These are phyloP conservation scores for Desmodus rotundus DNA, from an alignment of 2,113 vertebrate genomes.

Conservation along the genomic window DNA sequence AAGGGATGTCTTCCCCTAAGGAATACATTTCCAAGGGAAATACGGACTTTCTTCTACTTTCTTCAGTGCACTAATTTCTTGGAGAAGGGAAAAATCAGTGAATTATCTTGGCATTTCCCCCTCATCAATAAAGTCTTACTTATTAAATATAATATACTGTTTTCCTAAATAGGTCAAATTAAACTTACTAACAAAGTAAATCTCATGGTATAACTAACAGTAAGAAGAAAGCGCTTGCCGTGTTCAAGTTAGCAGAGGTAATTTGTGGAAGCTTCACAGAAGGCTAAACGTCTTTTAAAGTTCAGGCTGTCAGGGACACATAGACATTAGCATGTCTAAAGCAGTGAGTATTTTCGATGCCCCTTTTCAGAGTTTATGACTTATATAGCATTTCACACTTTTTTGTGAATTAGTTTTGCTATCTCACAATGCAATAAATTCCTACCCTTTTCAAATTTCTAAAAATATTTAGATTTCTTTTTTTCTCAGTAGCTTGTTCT, in stretches of 20 bases:
- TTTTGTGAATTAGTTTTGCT: neutral
- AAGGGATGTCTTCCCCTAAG: neutral
- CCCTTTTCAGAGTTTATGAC: neutral
- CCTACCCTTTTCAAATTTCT: neutral
- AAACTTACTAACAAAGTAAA: constrained; percentile 4
- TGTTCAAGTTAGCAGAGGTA: neutral
- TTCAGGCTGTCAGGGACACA: neutral
- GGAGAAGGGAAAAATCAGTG: neutral
- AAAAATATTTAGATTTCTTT: neutral
- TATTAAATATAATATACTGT: neutral
- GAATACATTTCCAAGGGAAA: neutral
- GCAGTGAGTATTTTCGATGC: neutral
- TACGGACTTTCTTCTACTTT: neutral
- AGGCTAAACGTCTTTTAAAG: neutral
- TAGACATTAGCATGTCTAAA: neutral
- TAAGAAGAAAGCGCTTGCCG: neutral
- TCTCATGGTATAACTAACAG: neutral
- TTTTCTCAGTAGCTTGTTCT: neutral
- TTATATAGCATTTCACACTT: neutral
- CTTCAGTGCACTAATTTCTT: neutral
- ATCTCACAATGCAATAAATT: neutral
- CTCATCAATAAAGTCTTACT: neutral
- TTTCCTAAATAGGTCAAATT: constrained; percentile 7
- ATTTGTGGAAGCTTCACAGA: constrained; percentile 18
- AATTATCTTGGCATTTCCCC: neutral